A percentile compares a stretch with the other conserved stretches of the same genome.
These are phyloP conservation scores for Drosophila histrio DNA, from an alignment of 2,888 invertebrate species.

Conservation along the genomic window DNA sequence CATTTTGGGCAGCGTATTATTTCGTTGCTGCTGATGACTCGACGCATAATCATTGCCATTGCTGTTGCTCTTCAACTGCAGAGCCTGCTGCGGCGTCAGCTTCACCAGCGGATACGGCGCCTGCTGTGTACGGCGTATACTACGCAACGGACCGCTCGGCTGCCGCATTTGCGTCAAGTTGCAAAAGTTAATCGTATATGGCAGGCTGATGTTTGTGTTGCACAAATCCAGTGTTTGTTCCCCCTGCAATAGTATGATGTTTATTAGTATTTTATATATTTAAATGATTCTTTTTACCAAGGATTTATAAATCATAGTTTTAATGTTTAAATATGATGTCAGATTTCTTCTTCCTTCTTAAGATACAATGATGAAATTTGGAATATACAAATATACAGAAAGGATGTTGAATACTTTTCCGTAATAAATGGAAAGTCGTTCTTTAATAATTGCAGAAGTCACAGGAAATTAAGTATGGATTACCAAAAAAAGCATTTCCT, in stretches of 20 bases:
- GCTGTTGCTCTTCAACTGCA: slow-evolving; percentile 75
- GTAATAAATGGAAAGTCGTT: too few species aligned
- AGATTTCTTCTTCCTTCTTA: too few species aligned
- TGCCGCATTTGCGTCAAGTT: slow-evolving; percentile 90
- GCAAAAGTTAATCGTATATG: slow-evolving; percentile 90
- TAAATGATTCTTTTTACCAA: too few species aligned
- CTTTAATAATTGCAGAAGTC: too few species aligned
- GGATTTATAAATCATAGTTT: too few species aligned
- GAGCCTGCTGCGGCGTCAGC: slow-evolving; percentile 85
- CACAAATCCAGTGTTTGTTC: slow-evolving; percentile 90
- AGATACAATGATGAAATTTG: background rate
- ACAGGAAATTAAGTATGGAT: too few species aligned
- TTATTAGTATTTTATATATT: background rate
- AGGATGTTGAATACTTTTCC: too few species aligned
- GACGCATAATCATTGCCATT: slow-evolving; percentile 72
- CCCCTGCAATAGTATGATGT: slow-evolving; percentile 84
- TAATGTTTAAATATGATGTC: too few species aligned
- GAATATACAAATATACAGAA: background rate
- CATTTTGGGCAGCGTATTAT: slow-evolving; percentile 80
- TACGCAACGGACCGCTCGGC: slow-evolving; percentile 89
- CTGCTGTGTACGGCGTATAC: slow-evolving; percentile 90
- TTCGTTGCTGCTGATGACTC: slow-evolving; percentile 58
- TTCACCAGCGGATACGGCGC: slow-evolving; percentile 93
- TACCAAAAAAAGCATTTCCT: too few species aligned
- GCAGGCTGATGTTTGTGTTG: slow-evolving; percentile 88